Conservation (phyloP, 2,113 vertebrate genomes). For the Paracanthobrama guichenoti region DNA sequence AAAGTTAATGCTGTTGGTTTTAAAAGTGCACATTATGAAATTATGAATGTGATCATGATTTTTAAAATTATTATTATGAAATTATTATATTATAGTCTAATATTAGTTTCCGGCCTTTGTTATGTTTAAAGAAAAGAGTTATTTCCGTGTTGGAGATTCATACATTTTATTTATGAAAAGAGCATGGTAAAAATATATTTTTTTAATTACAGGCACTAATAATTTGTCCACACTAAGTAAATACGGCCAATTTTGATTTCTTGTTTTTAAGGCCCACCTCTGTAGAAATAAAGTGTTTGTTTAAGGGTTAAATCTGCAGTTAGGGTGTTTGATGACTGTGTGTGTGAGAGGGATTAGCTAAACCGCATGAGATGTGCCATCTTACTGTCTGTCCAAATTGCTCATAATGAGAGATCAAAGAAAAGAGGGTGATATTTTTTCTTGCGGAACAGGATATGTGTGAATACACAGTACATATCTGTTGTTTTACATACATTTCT, state of each 20-base stretch:
- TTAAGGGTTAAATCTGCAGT: slow-evolving; percentile 9
- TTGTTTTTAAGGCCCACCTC: neutral
- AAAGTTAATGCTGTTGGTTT: neutral
- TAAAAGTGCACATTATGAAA: neutral
- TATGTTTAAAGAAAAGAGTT: no score
- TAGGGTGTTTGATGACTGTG: neutral
- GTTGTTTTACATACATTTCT: neutral
- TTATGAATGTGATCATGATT: neutral
- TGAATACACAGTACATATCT: neutral
- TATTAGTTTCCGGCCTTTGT: neutral
- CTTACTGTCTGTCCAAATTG: slow-evolving; percentile 29
- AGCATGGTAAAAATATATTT: no score
- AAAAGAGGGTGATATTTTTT: neutral
- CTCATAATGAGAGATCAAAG: slow-evolving; percentile 11
- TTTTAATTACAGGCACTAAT: neutral
- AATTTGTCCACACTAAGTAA: neutral
- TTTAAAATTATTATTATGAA: neutral
- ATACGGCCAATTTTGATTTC: neutral
- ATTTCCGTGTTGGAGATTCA: no score
- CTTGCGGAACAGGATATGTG: neutral
- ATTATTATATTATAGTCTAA: neutral
- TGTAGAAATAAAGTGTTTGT: neutral
- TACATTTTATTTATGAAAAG: no score
- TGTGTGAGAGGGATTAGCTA: slow-evolving; percentile 5
- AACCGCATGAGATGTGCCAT: neutral